These are phyloP conservation scores for Temnothorax nylanderi DNA, from an alignment of 1,140 invertebrate genomes.

Conservation along the genomic window DNA sequence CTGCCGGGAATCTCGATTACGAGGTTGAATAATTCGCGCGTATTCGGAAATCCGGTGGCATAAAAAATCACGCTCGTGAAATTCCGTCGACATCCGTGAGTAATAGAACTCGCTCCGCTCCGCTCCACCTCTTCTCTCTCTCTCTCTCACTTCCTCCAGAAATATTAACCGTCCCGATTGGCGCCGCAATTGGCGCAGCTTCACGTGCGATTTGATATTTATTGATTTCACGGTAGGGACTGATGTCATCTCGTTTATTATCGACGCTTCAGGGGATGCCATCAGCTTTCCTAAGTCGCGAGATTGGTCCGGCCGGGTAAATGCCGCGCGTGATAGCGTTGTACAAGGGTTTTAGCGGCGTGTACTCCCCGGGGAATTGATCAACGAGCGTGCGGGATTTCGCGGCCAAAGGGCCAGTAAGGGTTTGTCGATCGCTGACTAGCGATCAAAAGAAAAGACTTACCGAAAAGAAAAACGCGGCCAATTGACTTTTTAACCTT, in stretches of 20 bases:
- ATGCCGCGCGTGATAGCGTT: constrained; percentile 28
- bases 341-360: constrained; percentile 34
- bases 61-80: constrained; percentile 56
- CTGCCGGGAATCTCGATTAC: constrained; percentile 10
- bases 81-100: constrained; percentile 47
- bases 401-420: not conserved
- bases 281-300: constrained; percentile 54
- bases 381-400: constrained; percentile 33
- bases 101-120: constrained; percentile 16
- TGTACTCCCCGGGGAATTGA: constrained; percentile 42
- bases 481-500: not conserved
- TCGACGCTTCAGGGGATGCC: constrained; percentile 53
- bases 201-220: constrained; percentile 60
- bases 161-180: constrained; percentile 44
- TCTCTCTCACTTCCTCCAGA: constrained; percentile 1
- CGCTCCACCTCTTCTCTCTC: constrained; percentile 22
- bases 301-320: constrained; percentile 50
- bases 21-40: constrained; percentile 48
- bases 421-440: constrained; percentile 8
- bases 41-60: constrained; percentile 40
- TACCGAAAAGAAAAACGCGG: not conserved
- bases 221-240: constrained; percentile 49
- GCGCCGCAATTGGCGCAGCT: constrained; percentile 51
- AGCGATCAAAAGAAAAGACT: not conserved
- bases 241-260: constrained; percentile 59